phyloP scores from a whole-genome alignment of 2,113 vertebrate species.

The Euleptes europaea region DNA sequence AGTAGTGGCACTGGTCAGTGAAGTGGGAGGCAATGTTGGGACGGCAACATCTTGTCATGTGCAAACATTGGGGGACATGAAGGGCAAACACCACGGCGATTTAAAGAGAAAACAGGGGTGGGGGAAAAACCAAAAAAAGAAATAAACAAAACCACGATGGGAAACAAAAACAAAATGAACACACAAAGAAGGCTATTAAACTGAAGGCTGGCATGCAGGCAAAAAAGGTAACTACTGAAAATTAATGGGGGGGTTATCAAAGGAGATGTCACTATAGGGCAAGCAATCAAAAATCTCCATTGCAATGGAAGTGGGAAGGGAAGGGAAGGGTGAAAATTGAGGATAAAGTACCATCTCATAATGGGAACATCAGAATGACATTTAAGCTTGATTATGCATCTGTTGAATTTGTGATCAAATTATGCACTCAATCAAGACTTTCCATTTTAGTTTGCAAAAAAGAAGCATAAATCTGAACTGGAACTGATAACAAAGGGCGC shows the following conservation, averaged over 20 bases:
- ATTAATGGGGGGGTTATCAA: conserved; percentile 68
- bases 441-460: not conserved
- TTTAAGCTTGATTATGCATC: not conserved
- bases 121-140: conserved; percentile 82
- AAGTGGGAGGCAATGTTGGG: conserved; percentile 93
- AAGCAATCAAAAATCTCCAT: conserved; percentile 64
- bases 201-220: conserved; percentile 84
- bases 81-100: conserved; percentile 83
- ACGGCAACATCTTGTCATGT: conserved; percentile 94
- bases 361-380: conserved; percentile 40
- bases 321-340: conserved; percentile 57
- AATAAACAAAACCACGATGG: conserved; percentile 89
- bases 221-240: conserved; percentile 66
- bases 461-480: not conserved
- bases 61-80: conserved; percentile 84
- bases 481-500: not conserved
- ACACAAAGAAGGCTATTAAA: conserved; percentile 85
- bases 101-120: conserved; percentile 80
- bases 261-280: conserved; percentile 61
- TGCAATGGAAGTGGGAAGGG: conserved; percentile 67
- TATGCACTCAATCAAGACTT: not conserved
- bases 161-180: conserved; percentile 83
- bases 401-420: not conserved
- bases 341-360: conserved; percentile 43
- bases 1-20: conserved; percentile 99